Conservation (phyloP, 2,113 vertebrate genomes). For the Petaurus breviceps region DNA sequence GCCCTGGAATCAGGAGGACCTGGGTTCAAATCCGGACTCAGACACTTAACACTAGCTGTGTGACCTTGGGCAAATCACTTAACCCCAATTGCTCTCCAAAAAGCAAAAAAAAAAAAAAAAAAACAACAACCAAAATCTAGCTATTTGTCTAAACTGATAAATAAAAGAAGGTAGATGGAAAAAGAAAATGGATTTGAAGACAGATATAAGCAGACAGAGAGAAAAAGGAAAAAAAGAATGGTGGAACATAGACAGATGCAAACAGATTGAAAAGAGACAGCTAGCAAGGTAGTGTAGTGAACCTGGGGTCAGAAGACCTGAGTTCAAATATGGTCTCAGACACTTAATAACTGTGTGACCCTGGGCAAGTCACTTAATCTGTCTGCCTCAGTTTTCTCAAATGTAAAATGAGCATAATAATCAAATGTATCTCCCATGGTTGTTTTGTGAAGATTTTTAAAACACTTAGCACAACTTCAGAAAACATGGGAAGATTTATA, state of each 20-base stretch:
- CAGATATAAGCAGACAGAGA: background rate
- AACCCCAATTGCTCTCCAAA: too few species aligned
- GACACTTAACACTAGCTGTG: too few species aligned
- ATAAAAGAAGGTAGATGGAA: background rate
- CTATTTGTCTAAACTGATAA: background rate
- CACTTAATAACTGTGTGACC: background rate
- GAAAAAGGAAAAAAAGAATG: background rate
- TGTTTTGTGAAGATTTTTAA: background rate
- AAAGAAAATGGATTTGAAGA: background rate
- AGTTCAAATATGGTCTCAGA: background rate
- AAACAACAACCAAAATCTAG: too few species aligned
- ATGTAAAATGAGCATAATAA: background rate
- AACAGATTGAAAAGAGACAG: background rate
- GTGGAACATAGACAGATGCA: background rate
- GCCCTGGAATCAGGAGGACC: too few species aligned
- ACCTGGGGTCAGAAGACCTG: background rate
- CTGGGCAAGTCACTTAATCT: background rate
- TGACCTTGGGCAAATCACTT: too few species aligned
- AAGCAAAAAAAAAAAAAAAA: too few species aligned
- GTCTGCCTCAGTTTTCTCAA: background rate
- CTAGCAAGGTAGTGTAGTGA: background rate
- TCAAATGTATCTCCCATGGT: background rate
- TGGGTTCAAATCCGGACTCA: too few species aligned
- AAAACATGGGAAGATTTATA: too few species aligned
- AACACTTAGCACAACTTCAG: background rate